Base-by-base conservation (phyloP, 2,888 invertebrate genomes). In the Drosophila robusta region DNA sequence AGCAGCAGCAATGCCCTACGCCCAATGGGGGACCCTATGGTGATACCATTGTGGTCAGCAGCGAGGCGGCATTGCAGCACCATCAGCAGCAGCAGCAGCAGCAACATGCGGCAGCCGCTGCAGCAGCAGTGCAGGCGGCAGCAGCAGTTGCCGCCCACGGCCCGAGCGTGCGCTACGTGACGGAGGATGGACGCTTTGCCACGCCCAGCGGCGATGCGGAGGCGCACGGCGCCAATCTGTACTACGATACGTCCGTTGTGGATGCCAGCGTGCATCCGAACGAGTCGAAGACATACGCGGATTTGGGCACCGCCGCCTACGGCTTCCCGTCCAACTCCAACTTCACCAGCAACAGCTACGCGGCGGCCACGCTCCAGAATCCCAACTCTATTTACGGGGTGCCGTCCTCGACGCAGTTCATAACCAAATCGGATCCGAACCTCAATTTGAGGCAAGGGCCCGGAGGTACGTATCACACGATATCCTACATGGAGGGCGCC, bases 201-300 rank as follows among this genome's bases (percentile, higher is more conserved):
- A 75, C 54, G 26, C 62, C 65, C 32, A 75, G 63, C 16, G 67
- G 62, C 0, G 79, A 78, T 18, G 44, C 50, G 18, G 70, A 75
- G 1, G 42, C 58, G 4, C 8, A 66, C 8, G 49, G 66, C 14
- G 47, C 64, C 3, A 81, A 50, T 36, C 29, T 79, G 12, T 91
- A 90, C 67, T 91, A 90, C 51, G 91, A 91, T 16, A 60, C 78
- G 0, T 58, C 87, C 1, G 87, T 90, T 6, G 87, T 90, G 3
- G 92, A 92, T 51, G 83, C 90, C 41, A 87, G 74, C 9, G 74
- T 84, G 2, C 90, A 90, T 68, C 66, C 78, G 7, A 90, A 88
- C 47, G 92, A 92, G 74, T 70, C 87, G 1, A 92, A 92, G 72
- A 92, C 92, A 0, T 92, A 92, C 56, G 92, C 92, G 11, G 92